Conservation (phyloP, 2,888 invertebrate genomes). For the Brachyptera risi region DNA sequence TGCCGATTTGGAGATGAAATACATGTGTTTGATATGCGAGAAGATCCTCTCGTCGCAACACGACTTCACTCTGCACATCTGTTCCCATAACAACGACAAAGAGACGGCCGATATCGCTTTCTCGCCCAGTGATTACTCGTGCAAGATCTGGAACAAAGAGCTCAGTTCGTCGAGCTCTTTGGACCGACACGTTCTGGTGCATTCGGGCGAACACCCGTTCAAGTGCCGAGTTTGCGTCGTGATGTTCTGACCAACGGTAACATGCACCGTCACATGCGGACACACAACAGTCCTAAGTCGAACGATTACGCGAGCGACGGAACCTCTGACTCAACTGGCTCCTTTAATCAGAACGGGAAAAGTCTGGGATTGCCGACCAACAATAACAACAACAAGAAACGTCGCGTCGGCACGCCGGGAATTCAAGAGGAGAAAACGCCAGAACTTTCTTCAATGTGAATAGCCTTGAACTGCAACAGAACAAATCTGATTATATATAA, state of each 20-base stretch:
- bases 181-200: constrained; percentile 74
- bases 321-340: constrained; percentile 38
- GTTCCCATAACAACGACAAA: constrained; percentile 57
- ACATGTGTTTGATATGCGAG: constrained; percentile 63
- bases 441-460: constrained; percentile 9
- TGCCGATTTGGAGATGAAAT: constrained; percentile 38
- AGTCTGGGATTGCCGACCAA: constrained; percentile 39
- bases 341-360: constrained; percentile 35
- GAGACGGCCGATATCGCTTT: background rate
- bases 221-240: constrained; percentile 73
- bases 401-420: constrained; percentile 18
- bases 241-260: constrained; percentile 80
- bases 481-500: too few species aligned
- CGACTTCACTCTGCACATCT: constrained; percentile 65
- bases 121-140: constrained; percentile 51
- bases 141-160: constrained; percentile 63
- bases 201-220: constrained; percentile 77
- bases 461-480: too few species aligned
- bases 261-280: constrained; percentile 79
- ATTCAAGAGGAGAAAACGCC: background rate
- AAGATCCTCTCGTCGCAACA: constrained; percentile 57
- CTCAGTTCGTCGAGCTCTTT: constrained; percentile 73
- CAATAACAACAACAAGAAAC: constrained; percentile 35
- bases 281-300: constrained; percentile 49
- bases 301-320: constrained; percentile 37